Evolutionary conservation across 2,888 invertebrate species (phyloP).

Genomic region (Altica lythri): DNA sequence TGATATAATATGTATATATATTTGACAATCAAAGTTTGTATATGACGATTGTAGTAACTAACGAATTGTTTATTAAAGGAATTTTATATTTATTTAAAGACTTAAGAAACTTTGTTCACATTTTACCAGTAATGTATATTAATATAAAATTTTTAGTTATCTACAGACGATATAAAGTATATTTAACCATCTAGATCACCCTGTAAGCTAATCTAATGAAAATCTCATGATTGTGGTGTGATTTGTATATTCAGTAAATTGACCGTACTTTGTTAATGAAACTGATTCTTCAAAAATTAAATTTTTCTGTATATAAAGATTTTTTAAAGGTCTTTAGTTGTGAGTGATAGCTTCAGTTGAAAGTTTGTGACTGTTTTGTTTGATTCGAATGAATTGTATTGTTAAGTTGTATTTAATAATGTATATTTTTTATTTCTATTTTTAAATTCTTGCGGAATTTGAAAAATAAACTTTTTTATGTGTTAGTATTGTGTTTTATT

Average conservation of each 20-base stretch:
- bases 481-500: constrained; percentile 16
- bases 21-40: constrained; percentile 16
- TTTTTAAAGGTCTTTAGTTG: too few species aligned
- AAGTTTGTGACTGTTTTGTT: constrained; percentile 34
- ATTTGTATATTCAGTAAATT: constrained; percentile 33
- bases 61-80: constrained; percentile 25
- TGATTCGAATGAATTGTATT: constrained; percentile 33
- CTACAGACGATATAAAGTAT: too few species aligned
- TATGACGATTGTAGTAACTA: constrained; percentile 9
- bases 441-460: constrained; percentile 43
- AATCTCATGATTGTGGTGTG: constrained; percentile 45
- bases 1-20: constrained; percentile 20
- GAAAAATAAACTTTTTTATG: constrained; percentile 42
- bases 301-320: too few species aligned
- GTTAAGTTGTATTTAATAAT: constrained; percentile 42
- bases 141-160: too few species aligned
- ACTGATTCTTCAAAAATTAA: constrained; percentile 32
- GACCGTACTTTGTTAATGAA: constrained; percentile 41
- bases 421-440: constrained; percentile 45
- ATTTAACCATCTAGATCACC: constrained; percentile 13
- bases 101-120: constrained; percentile 7
- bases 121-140: too few species aligned
- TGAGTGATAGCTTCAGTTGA: constrained; percentile 22
- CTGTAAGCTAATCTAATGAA: constrained; percentile 24
- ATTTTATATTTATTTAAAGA: too few species aligned